Evolutionary conservation across 2,113 vertebrate genomes (phyloP), one percentile per base, ranked within the genome.

Genomic region (Hippoglossus stenolepis): DNA sequence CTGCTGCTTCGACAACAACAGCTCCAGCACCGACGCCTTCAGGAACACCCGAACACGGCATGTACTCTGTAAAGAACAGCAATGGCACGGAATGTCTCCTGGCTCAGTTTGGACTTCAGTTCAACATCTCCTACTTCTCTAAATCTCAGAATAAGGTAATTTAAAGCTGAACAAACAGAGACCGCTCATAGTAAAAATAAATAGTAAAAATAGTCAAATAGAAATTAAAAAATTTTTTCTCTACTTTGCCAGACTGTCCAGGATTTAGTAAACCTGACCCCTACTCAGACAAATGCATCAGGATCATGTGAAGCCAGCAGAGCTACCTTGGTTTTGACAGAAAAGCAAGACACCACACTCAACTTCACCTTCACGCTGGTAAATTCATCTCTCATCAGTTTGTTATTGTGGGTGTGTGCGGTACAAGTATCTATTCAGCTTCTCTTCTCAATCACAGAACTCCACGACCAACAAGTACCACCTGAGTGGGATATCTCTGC

Each of bases 81-180:
- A 95, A 94, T 1, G 95, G 94, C 81, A 96, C 94, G 0, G 38
- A 20, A 0, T 98, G 97, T 85, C 86, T 98, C 17, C 91, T 97
- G 89, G 96, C 96, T 31, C 90, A 51, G 56, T 96, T 97, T 96
- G 97, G 94, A 17, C 87, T 98, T 54, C 97, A 98, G 89, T 93
- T 98, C 76, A 97, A 97, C 38, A 11, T 98, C 80, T 95, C 95
- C 70, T 96, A 96, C 23, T 18, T 87, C 40, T 92, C 92, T 15
- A 56, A 17, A 2, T 70, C 85, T 57, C 31, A 75, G 90, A 89
- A 90, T 90, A 89, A 90, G 95, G 95, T 93, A 4, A 49, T 18
- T 15, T 49, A 43, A 51, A 51, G 47, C 47, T 17, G 5, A 7
- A 51, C 17, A 9, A 51, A 18, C 17, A 51, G 15, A 15, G 47